Base-by-base conservation (phyloP, 2,888 invertebrate genomes). In the Drosophila affinis region DNA sequence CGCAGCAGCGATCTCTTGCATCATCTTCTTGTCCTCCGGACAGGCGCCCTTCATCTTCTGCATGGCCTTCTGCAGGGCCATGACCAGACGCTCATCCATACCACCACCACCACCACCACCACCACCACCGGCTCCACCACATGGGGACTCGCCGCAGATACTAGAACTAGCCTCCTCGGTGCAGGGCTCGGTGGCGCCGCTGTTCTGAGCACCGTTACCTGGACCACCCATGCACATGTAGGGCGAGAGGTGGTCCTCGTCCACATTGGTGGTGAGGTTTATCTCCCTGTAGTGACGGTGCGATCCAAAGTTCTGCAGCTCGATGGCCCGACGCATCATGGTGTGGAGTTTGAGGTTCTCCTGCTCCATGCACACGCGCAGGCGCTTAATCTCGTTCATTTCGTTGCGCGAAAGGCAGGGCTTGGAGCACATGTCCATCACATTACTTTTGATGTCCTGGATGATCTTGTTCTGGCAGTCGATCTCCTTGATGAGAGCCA, bases 281-380 rank as follows among this genome's bases (percentile, higher is more conserved):
- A 92, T 76, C 55, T 88, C 89, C 3, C 77, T 79, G 64, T 91
- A 92, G 34, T 77, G 84, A 0, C 88, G 81, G 32, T 75, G 87
- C 0, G 91, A 91, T 17, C 90, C 88, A 32, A 82, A 87, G 49
- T 91, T 90, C 72, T 92, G 92, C 70, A 92, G 77, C 47, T 81
- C 60, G 10, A 91, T 83, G 0, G 91, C 91, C 10, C 78, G 81
- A 10, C 78, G 83, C 68, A 91, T 83, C 70, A 92, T 86, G 18
- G 83, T 86, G 17, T 84, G 87, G 5, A 91, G 67, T 68, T 92
- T 92, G 0, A 89, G 73, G 58, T 90, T 90, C 75, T 92, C 92
- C 51, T 86, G 88, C 62, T 91, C 91, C 86, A 91, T 88, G 62
- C 89, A 90, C n/a, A 83, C 81, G 18, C 89, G 79, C 24, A 91